These are phyloP conservation scores for Nannoperca obscura DNA, from an alignment of 2,797 vertebrate species.

Conservation along the genomic window DNA sequence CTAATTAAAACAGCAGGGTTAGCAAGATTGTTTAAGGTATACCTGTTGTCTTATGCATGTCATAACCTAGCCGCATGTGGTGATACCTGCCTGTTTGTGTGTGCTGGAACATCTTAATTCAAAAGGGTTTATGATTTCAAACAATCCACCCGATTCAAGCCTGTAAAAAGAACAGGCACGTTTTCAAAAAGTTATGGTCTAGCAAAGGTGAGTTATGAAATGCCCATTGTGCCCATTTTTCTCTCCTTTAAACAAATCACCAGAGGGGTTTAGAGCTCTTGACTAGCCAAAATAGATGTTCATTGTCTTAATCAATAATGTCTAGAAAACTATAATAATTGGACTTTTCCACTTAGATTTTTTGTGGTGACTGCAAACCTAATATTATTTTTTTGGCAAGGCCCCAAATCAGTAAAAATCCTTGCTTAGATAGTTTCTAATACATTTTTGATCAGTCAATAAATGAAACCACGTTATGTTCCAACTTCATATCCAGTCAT, in stretches of 20 bases:
- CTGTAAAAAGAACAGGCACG: neutral
- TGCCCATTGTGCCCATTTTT: neutral
- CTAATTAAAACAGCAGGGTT: conserved; percentile 37
- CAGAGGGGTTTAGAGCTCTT: neutral
- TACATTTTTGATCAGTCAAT: neutral
- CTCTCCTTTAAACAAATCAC: neutral
- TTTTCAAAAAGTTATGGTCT: neutral
- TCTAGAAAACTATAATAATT: neutral
- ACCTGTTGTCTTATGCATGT: conserved; percentile 42
- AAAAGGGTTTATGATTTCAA: conserved; percentile 14
- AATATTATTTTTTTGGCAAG: neutral
- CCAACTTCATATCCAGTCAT: conserved; percentile 13
- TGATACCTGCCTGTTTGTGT: conserved; percentile 66
- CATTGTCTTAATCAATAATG: neutral
- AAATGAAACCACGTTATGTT: conserved; percentile 8
- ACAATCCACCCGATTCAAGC: conserved; percentile 4
- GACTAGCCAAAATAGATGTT: neutral
- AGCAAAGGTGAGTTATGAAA: conserved; percentile 7
- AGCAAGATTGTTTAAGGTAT: conserved; percentile 49
- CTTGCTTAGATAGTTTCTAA: neutral
- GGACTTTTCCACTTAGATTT: neutral
- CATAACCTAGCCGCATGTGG: conserved; percentile 45
- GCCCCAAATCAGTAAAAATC: neutral
- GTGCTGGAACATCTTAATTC: conserved; percentile 36
- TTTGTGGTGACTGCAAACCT: neutral